phyloP scores from a whole-genome alignment of 2,113 vertebrate species.

The Motacilla tschutschensis region DNA sequence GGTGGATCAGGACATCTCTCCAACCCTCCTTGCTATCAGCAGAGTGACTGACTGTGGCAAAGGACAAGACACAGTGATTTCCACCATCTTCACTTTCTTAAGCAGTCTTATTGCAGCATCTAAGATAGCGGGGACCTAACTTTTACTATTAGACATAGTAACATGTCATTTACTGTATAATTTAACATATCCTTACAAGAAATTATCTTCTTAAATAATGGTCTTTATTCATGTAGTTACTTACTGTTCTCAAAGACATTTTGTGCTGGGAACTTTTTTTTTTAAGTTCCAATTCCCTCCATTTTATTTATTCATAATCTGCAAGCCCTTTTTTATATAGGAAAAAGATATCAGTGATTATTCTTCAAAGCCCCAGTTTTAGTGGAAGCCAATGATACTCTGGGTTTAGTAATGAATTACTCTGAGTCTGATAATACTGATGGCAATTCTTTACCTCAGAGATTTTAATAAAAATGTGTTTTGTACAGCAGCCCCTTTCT shows the following conservation, averaged over 20 bases:
- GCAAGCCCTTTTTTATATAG: not conserved
- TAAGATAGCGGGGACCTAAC: not conserved
- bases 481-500: not conserved
- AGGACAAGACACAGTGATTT: not conserved
- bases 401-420: not conserved
- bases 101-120: not conserved
- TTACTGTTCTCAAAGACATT: not conserved
- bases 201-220: not conserved
- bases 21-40: not conserved
- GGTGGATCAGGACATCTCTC: not conserved
- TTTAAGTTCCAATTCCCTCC: not conserved
- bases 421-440: not conserved
- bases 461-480: not conserved
- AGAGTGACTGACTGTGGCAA: not conserved
- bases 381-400: not conserved
- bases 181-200: not conserved
- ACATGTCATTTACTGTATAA: not conserved
- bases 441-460: not conserved
- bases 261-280: not conserved
- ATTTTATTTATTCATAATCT: constrained; percentile 39
- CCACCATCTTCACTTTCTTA: not conserved
- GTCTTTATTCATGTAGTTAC: not conserved
- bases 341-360: not conserved
- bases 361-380: not conserved
- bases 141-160: not conserved